Evolutionary conservation across 2,888 invertebrate species (phyloP), one percentile per base, ranked within the genome.

Genomic region (Lasius fuliginosus): DNA sequence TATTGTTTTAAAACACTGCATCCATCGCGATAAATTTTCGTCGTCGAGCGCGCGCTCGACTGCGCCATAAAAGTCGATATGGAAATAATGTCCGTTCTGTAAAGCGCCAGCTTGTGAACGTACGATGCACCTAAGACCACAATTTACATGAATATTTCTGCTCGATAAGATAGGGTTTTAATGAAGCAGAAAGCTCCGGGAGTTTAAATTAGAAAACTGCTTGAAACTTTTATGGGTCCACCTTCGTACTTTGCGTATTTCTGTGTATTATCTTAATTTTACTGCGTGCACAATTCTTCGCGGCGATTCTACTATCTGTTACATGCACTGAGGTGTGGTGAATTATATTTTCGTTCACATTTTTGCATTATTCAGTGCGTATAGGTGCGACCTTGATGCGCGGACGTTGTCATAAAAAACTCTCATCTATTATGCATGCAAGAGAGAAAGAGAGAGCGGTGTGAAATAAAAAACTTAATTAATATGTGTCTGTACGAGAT

Each of bases 181-280:
- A 89, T 86, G 90, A 88, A 87, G 76, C 85, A 36, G 33, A 65
- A 40, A 65, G 83, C 76, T 40, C 58, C 27, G 18, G 58, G 89
- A 85, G 82, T 79, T 88, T 87, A 87, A 87, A 90, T 90, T 90
- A 87, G 87, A 86, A 90, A 89, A 85, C 87, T 83, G 67, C 84
- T 88, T 67, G 85, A 87, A 88, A 89, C 74, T 88, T 90, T 90
- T 86, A 76, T 67, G 69, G 64, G 85, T 46, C 67, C 75, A 40
- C 67, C 68, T 11, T 67, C 60, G 53, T 83, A 86, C 71, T 81
- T 85, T 68, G 46, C 83, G 71, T 67, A 58, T 83, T 46, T 71
- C 75, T 74, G 36, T 74, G 36, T 81, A 82, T 75, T 86, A 65
- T 76, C 27, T 81, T 73, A 87, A 90, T 89, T 88, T 87, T 33